Evolutionary conservation across 2,888 invertebrate genomes (phyloP), one percentile per base, ranked within the genome.

Genomic region (Cepaea hortensis): DNA sequence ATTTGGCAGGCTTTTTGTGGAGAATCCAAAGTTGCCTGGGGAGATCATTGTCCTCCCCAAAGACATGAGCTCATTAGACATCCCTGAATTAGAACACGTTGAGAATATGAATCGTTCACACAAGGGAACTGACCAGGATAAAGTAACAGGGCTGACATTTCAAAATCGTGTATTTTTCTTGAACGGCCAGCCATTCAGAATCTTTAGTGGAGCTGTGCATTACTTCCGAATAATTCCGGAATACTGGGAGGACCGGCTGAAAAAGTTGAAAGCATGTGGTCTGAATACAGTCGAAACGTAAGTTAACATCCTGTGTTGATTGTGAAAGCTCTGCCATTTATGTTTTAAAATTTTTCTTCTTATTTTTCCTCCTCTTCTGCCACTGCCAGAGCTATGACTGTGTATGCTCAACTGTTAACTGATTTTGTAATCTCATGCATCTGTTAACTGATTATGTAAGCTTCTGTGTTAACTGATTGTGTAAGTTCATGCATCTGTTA

Each of bases 221-320:
- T 94, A 94, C 85, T 94, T 94, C 87, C 90, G 94, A 23, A 91
- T 93, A 9, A 89, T 92, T 7, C 92, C 92, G 0, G 91, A 92
- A 46, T 93, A 93, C 88, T 94, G 94, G 94, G 87, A 85, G 84
- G 93, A 94, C 87, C 87, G 93, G 18, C 88, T 94, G 86, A 76
- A 90, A 81, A 93, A 93, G 87, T 85, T 94, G 89, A 93, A 93
- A 88, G 93, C 93, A 11, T 92, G 92, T 89, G 94, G 94, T 7
- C 90, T 94, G 20, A 94, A 94, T 86, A 92, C 93, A 13, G 90
- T 94, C 0, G 94, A 94, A 90, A 94, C 94, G 94, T 94, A 89
- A 90, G 93, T 77, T 9, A 55, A 55, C 5, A 18, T 61, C 13
- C 13, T 77, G 0, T 55, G 55, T 55, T 55, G 55, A 55, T 55